Evolutionary conservation across 2,888 invertebrate species (phyloP).

Genomic region (Frankliniella intonsa): DNA sequence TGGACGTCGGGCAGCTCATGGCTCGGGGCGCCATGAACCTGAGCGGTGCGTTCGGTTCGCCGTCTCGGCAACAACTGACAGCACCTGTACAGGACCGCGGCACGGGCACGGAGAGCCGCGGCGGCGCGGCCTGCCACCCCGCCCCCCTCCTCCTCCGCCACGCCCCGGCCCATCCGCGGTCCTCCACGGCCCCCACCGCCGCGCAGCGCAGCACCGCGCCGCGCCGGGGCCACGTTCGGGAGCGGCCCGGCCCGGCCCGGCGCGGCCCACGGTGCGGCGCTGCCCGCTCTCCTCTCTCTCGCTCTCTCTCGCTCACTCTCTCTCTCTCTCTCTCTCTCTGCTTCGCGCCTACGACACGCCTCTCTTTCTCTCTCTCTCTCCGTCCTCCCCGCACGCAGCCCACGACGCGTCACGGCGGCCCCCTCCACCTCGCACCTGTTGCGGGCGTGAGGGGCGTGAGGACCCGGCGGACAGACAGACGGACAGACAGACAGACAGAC

Average conservation of each 20-base stretch:
- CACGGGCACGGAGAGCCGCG: neutral
- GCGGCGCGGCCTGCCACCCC: neutral
- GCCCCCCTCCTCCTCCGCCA: neutral
- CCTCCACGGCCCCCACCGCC: too few species aligned
- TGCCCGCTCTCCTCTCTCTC: too few species aligned
- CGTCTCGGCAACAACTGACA: constrained; percentile 4
- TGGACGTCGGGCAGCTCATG: neutral
- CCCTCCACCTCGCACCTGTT: constrained; percentile 11
- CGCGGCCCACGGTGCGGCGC: too few species aligned
- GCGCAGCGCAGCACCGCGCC: too few species aligned
- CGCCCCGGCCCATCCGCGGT: neutral
- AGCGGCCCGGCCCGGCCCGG: too few species aligned
- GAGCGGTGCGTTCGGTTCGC: constrained; percentile 7
- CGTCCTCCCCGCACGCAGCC: neutral
- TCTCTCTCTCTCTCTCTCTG: neutral
- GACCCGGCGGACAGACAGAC: neutral
- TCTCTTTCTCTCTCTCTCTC: neutral
- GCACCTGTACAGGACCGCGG: neutral
- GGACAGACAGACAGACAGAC: neutral
- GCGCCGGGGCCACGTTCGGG: too few species aligned
- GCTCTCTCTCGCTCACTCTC: neutral
- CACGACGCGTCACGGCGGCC: neutral
- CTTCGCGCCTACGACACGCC: neutral
- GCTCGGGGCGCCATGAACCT: neutral
- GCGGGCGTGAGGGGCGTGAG: neutral